These are phyloP conservation scores for Philopedon plagiatum DNA, from an alignment of 2,888 invertebrate genomes.

Conservation along the genomic window DNA sequence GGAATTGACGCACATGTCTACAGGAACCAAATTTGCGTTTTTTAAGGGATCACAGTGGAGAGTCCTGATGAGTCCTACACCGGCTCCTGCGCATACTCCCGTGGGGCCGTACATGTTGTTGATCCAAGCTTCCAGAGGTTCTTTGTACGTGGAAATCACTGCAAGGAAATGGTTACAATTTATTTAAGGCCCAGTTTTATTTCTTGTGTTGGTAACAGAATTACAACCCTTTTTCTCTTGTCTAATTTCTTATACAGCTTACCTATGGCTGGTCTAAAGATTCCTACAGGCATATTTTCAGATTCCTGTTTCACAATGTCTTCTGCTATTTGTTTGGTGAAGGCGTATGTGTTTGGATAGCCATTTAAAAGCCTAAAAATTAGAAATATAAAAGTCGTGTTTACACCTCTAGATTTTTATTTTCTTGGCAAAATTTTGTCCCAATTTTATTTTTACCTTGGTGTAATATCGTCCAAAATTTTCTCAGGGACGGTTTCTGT, in stretches of 20 bases:
- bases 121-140: slow-evolving; percentile 88
- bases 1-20: slow-evolving; percentile 87
- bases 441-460: slow-evolving; percentile 69
- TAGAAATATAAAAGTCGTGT: slow-evolving; percentile 1
- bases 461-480: slow-evolving; percentile 71
- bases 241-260: slow-evolving; percentile 48
- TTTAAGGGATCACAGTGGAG: slow-evolving; percentile 79
- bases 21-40: slow-evolving; percentile 83
- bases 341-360: slow-evolving; percentile 93
- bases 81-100: slow-evolving; percentile 80
- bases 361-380: slow-evolving; percentile 75
- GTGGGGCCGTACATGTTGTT: slow-evolving; percentile 94
- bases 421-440: neutral
- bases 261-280: slow-evolving; percentile 90
- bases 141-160: slow-evolving; percentile 79
- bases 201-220: no score
- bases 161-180: slow-evolving; percentile 40
- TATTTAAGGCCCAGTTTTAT: no score
- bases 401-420: neutral
- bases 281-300: slow-evolving; percentile 82
- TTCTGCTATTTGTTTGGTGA: slow-evolving; percentile 94
- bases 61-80: slow-evolving; percentile 82
- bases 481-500: slow-evolving; percentile 71
- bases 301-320: slow-evolving; percentile 79
- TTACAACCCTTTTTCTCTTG: no score